Evolutionary conservation across 2,113 vertebrate genomes (phyloP).

Genomic region (Rhabdomys dilectus): DNA sequence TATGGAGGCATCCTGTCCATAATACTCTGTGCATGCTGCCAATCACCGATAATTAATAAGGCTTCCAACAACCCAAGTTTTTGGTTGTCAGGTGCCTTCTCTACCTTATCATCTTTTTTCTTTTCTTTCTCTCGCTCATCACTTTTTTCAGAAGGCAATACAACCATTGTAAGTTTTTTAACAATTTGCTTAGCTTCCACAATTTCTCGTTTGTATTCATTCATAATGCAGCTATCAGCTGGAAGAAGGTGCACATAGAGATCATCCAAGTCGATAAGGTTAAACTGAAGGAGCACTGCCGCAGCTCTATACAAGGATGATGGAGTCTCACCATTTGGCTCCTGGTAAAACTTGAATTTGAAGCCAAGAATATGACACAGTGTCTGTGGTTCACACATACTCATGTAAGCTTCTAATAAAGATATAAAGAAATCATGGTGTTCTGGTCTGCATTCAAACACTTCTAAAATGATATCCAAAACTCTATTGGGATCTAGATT

Average conservation of each 20-base stretch:
- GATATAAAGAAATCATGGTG: conserved; percentile 98
- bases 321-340: conserved; percentile 97
- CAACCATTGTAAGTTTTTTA: conserved; percentile 97
- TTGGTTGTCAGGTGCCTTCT: conserved; percentile 97
- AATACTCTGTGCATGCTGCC: conserved; percentile 97
- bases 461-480: conserved; percentile 98
- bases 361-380: conserved; percentile 99
- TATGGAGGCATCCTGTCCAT: conserved; percentile 99
- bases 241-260: conserved; percentile 98
- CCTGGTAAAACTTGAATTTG: conserved; percentile 95
- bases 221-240: conserved; percentile 92
- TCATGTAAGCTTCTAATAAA: conserved; percentile 98
- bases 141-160: conserved; percentile 94
- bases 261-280: conserved; percentile 97
- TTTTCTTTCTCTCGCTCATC: conserved; percentile 95
- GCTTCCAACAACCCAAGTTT: conserved; percentile 98
- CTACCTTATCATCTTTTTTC: conserved; percentile 93
- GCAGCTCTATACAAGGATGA: conserved; percentile 97
- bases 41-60: conserved; percentile 96
- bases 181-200: conserved; percentile 97
- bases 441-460: conserved; percentile 97
- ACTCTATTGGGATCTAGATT: conserved; percentile 99
- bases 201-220: conserved; percentile 96
- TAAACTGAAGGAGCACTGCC: conserved; percentile 96
- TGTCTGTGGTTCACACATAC: conserved; percentile 97